Base-by-base conservation (phyloP, 2,888 invertebrate genomes). In the Argyra leucocephala region DNA sequence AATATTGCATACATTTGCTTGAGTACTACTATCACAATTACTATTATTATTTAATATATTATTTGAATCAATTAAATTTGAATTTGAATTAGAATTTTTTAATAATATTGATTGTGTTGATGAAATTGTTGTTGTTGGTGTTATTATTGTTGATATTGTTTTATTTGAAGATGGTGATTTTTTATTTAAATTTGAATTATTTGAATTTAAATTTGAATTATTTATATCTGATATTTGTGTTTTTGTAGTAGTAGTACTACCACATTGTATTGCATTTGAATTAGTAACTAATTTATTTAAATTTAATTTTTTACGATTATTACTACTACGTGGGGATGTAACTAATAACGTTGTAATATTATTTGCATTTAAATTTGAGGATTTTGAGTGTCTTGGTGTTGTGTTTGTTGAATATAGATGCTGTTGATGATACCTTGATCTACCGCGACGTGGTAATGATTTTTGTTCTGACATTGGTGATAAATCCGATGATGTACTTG, bases 381-480 rank as follows among this genome's bases (percentile, higher is more conserved):
- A 67, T 69, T 72, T 71, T 67, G 70, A 71, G 78, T 80, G 78
- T 77, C 81, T 77, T 76, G 80, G 79, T 80, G 81, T 81, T 76
- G 80, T 81, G 78, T 81, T 81, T 76, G 80, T 78, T 76, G 79
- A 79, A 78, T 79, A 79, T 76, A 80, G 78, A 77, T 79, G 79
- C 76, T 80, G 79, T 76, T 80, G 79, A 77, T 80, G 80, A 81
- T 84, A 87, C 86, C 86, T 86, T 80, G 86, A 85, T 78, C 86
- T 84, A 79, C 84, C 85, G 78, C 88, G 83, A 76, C 88, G 83
- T 72, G 88, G 88, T 75, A 88, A 81, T 72, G 88, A 88, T 79
- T 88, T 88, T 80, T 88, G 88, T 78, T 88, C 88, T 75, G 88
- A 87, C 87, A 88, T 88, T 74, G 88, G 88, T 72, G 88, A 88